Evolutionary conservation across 2,113 vertebrate genomes (phyloP).

Genomic region (Arizona elegans): DNA sequence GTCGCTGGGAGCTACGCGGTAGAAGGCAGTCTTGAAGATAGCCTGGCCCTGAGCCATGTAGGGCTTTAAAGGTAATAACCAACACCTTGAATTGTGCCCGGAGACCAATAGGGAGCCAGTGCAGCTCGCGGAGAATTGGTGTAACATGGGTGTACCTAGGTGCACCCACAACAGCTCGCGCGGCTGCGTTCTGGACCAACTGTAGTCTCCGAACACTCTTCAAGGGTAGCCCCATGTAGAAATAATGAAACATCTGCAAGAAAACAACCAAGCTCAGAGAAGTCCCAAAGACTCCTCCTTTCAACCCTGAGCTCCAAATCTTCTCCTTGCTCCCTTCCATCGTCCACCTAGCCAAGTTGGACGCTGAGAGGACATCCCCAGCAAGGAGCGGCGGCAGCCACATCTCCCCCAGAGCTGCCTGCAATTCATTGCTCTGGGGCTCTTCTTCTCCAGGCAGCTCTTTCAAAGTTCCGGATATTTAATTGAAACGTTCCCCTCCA

Average conservation of each 20-base stretch:
- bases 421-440: slow-evolving; percentile 9
- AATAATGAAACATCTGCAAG: background rate
- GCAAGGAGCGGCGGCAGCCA: background rate
- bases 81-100: no score
- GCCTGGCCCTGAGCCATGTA: no score
- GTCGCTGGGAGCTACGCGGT: no score
- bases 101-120: no score
- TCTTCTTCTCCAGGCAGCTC: slow-evolving; percentile 7
- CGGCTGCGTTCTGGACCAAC: no score
- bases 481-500: slow-evolving; percentile 27
- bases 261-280: background rate
- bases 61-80: no score
- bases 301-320: background rate
- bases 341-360: background rate
- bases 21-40: no score
- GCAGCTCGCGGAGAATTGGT: no score
- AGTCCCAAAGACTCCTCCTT: background rate
- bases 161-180: no score
- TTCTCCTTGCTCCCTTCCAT: background rate
- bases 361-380: background rate
- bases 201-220: no score
- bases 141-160: no score
- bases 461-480: slow-evolving; percentile 7
- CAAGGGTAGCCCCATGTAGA: no score
- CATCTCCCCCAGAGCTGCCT: background rate